Base-by-base conservation (phyloP, 2,888 invertebrate genomes). In the Acronicta aceris region DNA sequence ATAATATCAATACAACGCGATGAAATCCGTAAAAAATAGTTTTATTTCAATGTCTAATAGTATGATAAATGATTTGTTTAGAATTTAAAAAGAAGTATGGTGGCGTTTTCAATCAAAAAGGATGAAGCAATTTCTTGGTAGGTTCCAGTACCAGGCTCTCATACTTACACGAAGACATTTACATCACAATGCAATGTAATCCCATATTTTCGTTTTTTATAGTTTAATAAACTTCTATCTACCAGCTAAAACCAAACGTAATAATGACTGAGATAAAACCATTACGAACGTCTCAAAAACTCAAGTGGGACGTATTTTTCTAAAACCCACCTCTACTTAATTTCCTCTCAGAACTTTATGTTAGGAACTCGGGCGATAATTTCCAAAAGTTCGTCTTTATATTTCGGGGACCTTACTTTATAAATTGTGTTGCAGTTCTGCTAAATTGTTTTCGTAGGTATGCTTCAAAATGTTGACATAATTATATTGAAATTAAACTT, bases 331-430 rank as follows among this genome's bases (percentile, higher is more conserved):
- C 69, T 66, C 74, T 65, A 80, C 79, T 84, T 83, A 83, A 87
- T 87, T 85, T 79, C 68, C 76, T 81, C 77, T 67, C 56, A 73
- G 62, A 88, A 85, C 71, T 86, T 85, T 75, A 61, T 65, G 67
- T 58, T 65, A 68, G 59, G 66, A 86, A 87, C 81, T 87, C 82
- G n/a, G 59, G 71, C 82, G 74, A 87, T 87, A 88, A 88, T 87
- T 88, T 82, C 75, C 57, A 67, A 80, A 86, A 85, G 77, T 88
- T 85, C 64, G 53, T 59, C 75, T 59, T 71, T 66, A 76, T 60
- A 81, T 80, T 79, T 71, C 21, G 42, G 70, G 51, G 54, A 48
- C 75, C 52, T 43, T 76, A 74, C 74, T 81, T 83, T 78, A 78
- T 82, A 82, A 81, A 81, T 81, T 79, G 74, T 75, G 73, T 74